A percentile compares a stretch with the other conserved stretches of the same genome.
phyloP scores from a whole-genome alignment of 1,140 invertebrate species.

The Calliopsis andreniformis region DNA sequence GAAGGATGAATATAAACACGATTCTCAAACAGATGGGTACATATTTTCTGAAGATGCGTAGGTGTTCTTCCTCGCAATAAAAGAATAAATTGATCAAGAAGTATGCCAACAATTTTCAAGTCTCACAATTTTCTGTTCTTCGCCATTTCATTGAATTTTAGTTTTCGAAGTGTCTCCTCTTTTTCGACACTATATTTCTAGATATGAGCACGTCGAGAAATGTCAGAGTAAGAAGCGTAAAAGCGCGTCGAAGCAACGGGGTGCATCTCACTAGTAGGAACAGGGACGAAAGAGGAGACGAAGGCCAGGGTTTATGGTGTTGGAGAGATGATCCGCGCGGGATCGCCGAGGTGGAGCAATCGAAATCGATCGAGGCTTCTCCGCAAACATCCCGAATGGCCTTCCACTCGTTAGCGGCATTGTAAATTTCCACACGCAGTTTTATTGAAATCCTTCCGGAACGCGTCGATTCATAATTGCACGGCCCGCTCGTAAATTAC shows the following conservation, averaged over 20 bases:
- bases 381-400: neutral
- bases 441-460: conserved; percentile 39
- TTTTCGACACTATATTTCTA: neutral
- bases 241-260: conserved; percentile 5
- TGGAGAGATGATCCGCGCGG: conserved; percentile 11
- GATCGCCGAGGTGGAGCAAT: conserved; percentile 22
- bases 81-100: too few species aligned
- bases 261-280: neutral
- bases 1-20: too few species aligned
- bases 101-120: too few species aligned
- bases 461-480: conserved; percentile 40
- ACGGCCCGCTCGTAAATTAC: conserved; percentile 33
- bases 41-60: too few species aligned
- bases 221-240: conserved; percentile 1
- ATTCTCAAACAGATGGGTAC: too few species aligned
- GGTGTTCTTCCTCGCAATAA: too few species aligned
- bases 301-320: conserved; percentile 29
- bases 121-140: too few species aligned
- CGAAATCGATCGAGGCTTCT: conserved; percentile 43
- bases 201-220: conserved; percentile 1
- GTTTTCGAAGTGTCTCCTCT: neutral
- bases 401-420: conserved; percentile 19
- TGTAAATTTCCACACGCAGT: conserved; percentile 31
- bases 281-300: neutral
- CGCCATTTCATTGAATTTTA: too few species aligned